Evolutionary conservation across 2,113 vertebrate species (phyloP).

Genomic region (Laterallus jamaicensis): DNA sequence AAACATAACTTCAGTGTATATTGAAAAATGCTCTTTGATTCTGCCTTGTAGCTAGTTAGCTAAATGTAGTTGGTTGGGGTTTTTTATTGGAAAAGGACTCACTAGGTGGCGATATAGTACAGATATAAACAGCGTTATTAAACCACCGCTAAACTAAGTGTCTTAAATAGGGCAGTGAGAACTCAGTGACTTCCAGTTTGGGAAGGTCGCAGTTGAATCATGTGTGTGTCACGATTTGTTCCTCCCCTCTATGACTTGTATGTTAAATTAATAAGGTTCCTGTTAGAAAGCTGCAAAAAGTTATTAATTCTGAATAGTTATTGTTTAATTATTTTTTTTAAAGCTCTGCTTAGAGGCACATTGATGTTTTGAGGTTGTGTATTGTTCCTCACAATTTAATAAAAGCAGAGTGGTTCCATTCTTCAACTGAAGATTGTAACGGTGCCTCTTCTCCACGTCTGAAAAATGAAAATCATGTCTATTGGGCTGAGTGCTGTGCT

Average conservation of each 20-base stretch:
- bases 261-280: neutral
- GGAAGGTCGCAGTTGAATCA: neutral
- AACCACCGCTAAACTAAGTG: neutral
- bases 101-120: slow-evolving; percentile 60
- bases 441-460: neutral
- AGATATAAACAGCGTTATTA: neutral
- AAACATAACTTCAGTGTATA: neutral
- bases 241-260: neutral
- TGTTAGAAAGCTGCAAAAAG: neutral
- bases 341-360: neutral
- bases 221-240: neutral
- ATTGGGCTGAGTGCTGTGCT: neutral
- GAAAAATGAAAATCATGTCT: neutral
- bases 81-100: neutral
- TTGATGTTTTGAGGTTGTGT: neutral
- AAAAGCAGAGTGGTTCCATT: neutral
- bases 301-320: neutral
- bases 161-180: neutral
- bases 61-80: neutral
- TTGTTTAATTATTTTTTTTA: neutral
- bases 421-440: neutral
- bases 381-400: neutral
- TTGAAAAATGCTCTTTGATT: neutral
- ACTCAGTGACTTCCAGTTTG: neutral
- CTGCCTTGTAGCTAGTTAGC: neutral